Evolutionary conservation across 37 sponge, comb jelly and placozoan species (phyloP).

Genomic region (Mnemiopsis leidyi): DNA sequence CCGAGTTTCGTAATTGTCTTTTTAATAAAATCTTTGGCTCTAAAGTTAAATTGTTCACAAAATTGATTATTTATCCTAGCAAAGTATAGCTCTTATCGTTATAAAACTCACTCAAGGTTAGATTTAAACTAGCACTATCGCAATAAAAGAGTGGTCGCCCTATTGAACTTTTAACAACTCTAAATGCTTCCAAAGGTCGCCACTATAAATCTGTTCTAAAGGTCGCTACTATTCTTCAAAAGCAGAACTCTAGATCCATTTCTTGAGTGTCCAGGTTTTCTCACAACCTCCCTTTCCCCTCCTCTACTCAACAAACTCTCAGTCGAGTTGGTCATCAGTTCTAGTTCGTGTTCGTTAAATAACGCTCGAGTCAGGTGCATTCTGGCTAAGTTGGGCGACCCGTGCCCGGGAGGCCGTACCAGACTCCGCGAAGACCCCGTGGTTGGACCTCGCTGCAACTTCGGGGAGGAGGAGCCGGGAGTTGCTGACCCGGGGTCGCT

Average conservation of each 20-base stretch:
- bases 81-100: too few species aligned
- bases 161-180: too few species aligned
- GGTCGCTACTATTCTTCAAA: neutral
- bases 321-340: neutral
- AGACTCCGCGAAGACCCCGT: neutral
- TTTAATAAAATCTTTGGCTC: too few species aligned
- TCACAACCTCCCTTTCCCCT: neutral
- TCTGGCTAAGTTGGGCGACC: neutral
- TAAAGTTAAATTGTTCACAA: too few species aligned
- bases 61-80: too few species aligned
- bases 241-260: conserved; percentile 40
- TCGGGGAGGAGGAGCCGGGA: neutral
- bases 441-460: neutral
- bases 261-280: neutral
- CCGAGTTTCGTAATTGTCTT: too few species aligned
- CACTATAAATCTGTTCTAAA: neutral
- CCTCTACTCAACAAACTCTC: conserved; percentile 4
- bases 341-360: neutral
- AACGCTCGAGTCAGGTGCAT: neutral
- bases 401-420: neutral
- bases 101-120: too few species aligned
- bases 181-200: neutral
- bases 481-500: too few species aligned
- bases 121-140: too few species aligned
- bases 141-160: too few species aligned